Evolutionary conservation across 2,888 invertebrate genomes (phyloP).

Genomic region (Oxytorus armatus): DNA sequence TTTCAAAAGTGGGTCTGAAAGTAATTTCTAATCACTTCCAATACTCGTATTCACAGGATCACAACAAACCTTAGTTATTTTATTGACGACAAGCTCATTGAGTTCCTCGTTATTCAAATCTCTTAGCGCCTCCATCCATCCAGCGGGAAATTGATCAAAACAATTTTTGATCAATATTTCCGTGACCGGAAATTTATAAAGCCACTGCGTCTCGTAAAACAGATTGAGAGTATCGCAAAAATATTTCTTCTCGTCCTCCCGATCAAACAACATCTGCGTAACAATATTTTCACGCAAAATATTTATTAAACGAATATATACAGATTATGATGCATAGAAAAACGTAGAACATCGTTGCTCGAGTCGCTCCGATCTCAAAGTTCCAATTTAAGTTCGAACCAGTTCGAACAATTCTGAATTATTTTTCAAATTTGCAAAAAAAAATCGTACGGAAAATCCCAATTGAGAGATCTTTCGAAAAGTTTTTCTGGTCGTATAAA

Average conservation of each 20-base stretch:
- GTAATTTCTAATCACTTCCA: not conserved
- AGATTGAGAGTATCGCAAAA: slow-evolving; percentile 87
- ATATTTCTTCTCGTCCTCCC: slow-evolving; percentile 83
- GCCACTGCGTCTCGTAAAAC: slow-evolving; percentile 87
- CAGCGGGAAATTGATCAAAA: slow-evolving; percentile 86
- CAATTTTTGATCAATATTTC: slow-evolving; percentile 86
- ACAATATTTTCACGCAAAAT: slow-evolving; percentile 23
- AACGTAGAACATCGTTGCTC: not conserved
- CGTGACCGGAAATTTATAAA: slow-evolving; percentile 89
- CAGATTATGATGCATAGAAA: slow-evolving; percentile 41
- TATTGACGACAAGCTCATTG: slow-evolving; percentile 83
- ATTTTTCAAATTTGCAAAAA: too few species aligned
- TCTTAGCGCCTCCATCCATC: slow-evolving; percentile 85
- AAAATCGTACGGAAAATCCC: too few species aligned
- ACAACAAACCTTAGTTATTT: slow-evolving; percentile 73
- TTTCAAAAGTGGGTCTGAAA: too few species aligned
- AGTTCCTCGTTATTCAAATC: slow-evolving; percentile 84
- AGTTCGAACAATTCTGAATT: too few species aligned
- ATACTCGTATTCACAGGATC: not conserved
- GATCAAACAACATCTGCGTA: slow-evolving; percentile 44
- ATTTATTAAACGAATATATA: slow-evolving; percentile 58
- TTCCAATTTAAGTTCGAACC: too few species aligned
- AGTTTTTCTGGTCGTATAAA: too few species aligned
- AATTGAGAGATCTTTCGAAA: too few species aligned
- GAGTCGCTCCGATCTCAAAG: slow-evolving; percentile 20